Evolutionary conservation across 2,797 vertebrate genomes (phyloP), one percentile per base, ranked within the genome.

Genomic region (Phrynocephalus vlangalii): DNA sequence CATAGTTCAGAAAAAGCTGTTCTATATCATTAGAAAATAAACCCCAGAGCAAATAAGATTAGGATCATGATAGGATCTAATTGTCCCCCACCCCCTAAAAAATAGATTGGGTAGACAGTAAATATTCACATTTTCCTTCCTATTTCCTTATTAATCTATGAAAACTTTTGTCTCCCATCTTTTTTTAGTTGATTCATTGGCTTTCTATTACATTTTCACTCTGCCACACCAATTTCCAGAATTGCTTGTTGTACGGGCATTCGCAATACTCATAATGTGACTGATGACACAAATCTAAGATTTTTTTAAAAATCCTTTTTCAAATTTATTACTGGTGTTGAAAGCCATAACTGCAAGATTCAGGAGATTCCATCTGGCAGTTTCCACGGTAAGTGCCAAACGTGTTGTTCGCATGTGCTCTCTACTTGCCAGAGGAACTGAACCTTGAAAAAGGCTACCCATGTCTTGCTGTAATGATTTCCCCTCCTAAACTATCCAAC

Each of bases 251-350:
- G 84, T 68, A 79, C 50, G 66, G 26, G 75, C 68, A 84, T 71
- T 90, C 80, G 70, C 67, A 85, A 15, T 15, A 15, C 28, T 52
- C 80, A 88, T 88, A 30, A 28, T 28, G 56, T 63, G 16, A 38
- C 24, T 30, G 77, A 80, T 60, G 75, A 63, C 20, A 88, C 60
- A 83, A 79, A 80, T 79, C 70, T 88, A 48, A 30, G 63, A 30
- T 84, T 83, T 67, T 82, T 26, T 24, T 30, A 30, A 89, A 94
- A 92, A 89, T 68, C 16, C 72, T 83, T 89, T 95, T 93, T 80
- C 91, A 93, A 92, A 94, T 92, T 94, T 91, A 95, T 84, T 94
- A 91, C 85, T 91, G 94, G 94, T 93, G 83, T 91, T 92, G 90
- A 94, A 79, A 93, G 90, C 93, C 50, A 92, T 91, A 93, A 94